phyloP scores from a whole-genome alignment of 2,888 invertebrate genomes.

The Cephonodes hylas region DNA sequence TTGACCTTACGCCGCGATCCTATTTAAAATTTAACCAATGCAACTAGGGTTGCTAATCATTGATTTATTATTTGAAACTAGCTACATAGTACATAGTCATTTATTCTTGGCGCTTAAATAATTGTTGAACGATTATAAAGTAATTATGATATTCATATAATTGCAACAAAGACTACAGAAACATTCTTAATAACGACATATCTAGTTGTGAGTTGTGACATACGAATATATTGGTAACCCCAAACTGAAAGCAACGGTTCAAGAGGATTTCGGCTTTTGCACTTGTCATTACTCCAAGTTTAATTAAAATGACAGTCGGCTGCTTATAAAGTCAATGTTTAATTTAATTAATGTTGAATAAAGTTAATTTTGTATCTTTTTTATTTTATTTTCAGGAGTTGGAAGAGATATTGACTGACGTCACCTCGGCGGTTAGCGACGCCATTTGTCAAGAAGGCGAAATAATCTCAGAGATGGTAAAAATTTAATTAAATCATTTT shows the following conservation, averaged over 20 bases:
- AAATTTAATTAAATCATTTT: background rate
- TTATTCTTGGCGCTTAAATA: background rate
- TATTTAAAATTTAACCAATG: background rate
- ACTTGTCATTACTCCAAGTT: constrained; percentile 43
- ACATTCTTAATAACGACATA: no score
- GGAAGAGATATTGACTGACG: constrained; percentile 95
- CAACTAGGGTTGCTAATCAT: background rate
- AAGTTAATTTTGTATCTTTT: no score
- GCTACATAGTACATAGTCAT: background rate
- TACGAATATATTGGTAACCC: constrained; percentile 29
- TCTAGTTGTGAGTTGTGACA: constrained; percentile 9
- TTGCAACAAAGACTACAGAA: no score
- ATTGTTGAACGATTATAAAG: background rate
- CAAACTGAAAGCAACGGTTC: constrained; percentile 24
- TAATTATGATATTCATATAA: no score
- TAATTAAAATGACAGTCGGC: constrained; percentile 50
- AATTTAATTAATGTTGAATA: no score
- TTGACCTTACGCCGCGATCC: background rate
- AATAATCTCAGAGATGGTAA: constrained; percentile 90
- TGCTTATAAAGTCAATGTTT: background rate
- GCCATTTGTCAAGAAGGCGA: constrained; percentile 93
- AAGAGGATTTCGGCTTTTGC: constrained; percentile 29
- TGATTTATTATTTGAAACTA: background rate
- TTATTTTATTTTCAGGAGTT: constrained; percentile 86
- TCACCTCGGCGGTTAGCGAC: constrained; percentile 92